Evolutionary conservation across 2,888 invertebrate species (phyloP).

Genomic region (Eilema griseolum): DNA sequence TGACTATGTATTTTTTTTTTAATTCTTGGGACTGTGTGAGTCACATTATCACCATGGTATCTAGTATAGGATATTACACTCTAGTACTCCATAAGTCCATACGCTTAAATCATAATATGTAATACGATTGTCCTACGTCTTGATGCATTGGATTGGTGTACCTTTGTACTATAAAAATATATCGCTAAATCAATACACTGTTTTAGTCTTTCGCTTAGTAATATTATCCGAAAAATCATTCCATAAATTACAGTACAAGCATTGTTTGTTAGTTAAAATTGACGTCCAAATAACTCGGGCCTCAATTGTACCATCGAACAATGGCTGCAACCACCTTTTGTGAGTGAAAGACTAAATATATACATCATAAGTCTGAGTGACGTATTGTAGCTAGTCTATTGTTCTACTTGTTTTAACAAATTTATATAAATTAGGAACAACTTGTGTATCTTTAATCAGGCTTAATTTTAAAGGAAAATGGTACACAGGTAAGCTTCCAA

Average conservation of each 20-base stretch:
- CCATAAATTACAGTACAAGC: background rate
- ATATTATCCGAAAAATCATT: background rate
- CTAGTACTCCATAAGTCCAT: too few relatives aligned
- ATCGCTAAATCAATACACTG: background rate
- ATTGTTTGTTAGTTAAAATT: background rate
- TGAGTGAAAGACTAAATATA: slow-evolving; percentile 52
- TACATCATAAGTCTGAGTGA: slow-evolving; percentile 60
- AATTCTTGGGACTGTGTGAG: too few relatives aligned
- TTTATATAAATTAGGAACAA: slow-evolving; percentile 25
- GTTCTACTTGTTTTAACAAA: slow-evolving; percentile 33
- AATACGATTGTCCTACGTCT: too few relatives aligned
- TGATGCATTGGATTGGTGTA: too few relatives aligned
- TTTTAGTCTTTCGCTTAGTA: background rate
- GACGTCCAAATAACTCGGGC: slow-evolving; percentile 19
- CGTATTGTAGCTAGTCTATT: slow-evolving; percentile 47
- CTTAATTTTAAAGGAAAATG: slow-evolving; percentile 16
- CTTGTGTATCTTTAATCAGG: slow-evolving; percentile 18
- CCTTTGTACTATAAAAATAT: background rate
- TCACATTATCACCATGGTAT: too few relatives aligned
- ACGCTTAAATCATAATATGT: too few relatives aligned
- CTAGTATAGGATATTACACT: too few relatives aligned
- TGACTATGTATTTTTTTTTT: too few relatives aligned
- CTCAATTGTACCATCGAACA: slow-evolving; percentile 48
- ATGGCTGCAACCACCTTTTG: slow-evolving; percentile 55
- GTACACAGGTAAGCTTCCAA: slow-evolving; percentile 8